Conservation (phyloP, 30 jellyfish, hydroid and myxozoan species). For the Aurelia sp. region DNA sequence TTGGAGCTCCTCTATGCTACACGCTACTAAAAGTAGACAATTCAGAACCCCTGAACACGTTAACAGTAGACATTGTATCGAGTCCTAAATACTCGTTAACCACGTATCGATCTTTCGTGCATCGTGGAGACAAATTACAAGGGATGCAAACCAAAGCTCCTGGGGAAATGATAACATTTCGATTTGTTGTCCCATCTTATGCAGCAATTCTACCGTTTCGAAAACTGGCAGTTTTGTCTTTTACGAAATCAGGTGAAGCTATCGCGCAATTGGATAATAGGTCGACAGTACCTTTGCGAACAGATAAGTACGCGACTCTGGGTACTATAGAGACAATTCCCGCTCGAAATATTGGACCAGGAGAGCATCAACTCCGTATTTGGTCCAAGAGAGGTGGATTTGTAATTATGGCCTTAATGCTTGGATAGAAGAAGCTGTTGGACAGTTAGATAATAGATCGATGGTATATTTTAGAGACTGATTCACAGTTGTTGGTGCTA, state of each 20-base stretch:
- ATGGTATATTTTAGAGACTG: constrained; percentile 44
- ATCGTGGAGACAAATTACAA: constrained; percentile 63
- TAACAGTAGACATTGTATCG: constrained; percentile 61
- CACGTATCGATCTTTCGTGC: constrained; percentile 60
- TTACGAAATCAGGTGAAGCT: constrained; percentile 72
- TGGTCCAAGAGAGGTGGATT: constrained; percentile 75
- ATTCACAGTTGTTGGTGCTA: background rate
- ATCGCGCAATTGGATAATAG: constrained; percentile 72
- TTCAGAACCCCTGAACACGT: constrained; percentile 56
- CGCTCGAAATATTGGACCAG: constrained; percentile 72
- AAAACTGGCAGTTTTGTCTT: constrained; percentile 52
- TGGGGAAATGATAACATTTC: constrained; percentile 50
- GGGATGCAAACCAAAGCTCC: constrained; percentile 60
- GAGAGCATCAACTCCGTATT: constrained; percentile 68
- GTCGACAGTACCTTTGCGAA: constrained; percentile 40
- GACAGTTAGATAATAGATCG: constrained; percentile 61
- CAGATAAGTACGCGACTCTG: constrained; percentile 34
- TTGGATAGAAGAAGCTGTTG: constrained; percentile 28
- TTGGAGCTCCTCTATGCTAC: constrained; percentile 64
- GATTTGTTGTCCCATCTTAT: constrained; percentile 60
- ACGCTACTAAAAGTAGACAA: constrained; percentile 68
- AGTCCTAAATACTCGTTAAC: constrained; percentile 55
- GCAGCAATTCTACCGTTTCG: constrained; percentile 48
- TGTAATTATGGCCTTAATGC: constrained; percentile 67
- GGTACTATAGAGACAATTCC: constrained; percentile 58